Conservation (phyloP, 1,140 invertebrate genomes). For the Zaprionus gabonicus region DNA sequence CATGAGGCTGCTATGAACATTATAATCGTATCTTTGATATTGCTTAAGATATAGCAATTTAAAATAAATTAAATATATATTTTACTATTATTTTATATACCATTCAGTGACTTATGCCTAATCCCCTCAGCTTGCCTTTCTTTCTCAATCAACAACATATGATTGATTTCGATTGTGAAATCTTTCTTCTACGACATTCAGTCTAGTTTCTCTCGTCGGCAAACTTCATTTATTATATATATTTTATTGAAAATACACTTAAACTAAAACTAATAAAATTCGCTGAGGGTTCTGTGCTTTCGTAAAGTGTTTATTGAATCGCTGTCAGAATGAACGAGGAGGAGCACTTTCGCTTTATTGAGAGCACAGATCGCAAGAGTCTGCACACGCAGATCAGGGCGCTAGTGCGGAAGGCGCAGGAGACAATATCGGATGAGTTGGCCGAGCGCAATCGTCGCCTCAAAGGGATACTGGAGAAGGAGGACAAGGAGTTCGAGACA, state of each 20-base stretch:
- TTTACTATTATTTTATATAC: no score
- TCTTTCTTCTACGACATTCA: not conserved
- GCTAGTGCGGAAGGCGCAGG: slow-evolving; percentile 64
- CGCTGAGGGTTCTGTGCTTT: slow-evolving; percentile 13
- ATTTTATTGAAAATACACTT: not conserved
- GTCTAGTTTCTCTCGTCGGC: not conserved
- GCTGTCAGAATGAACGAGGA: slow-evolving; percentile 42
- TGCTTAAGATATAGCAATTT: no score
- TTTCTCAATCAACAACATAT: no score
- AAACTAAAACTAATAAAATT: slow-evolving; percentile 23
- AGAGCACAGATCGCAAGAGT: slow-evolving; percentile 71
- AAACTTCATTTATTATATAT: not conserved
- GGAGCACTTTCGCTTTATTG: slow-evolving; percentile 70
- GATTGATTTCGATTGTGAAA: not conserved
- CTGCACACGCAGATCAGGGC: slow-evolving; percentile 65
- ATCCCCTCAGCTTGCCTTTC: no score
- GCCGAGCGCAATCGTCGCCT: slow-evolving; percentile 48
- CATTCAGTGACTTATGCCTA: no score
- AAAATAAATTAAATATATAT: no score
- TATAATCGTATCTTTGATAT: no score
- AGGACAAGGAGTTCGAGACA: slow-evolving; percentile 70
- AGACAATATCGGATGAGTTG: slow-evolving; percentile 55
- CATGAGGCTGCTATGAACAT: no score
- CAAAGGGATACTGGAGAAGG: slow-evolving; percentile 60
- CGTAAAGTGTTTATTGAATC: slow-evolving; percentile 15